Conservation (phyloP, 2,113 vertebrate genomes). For the Hyperoodon ampullatus region DNA sequence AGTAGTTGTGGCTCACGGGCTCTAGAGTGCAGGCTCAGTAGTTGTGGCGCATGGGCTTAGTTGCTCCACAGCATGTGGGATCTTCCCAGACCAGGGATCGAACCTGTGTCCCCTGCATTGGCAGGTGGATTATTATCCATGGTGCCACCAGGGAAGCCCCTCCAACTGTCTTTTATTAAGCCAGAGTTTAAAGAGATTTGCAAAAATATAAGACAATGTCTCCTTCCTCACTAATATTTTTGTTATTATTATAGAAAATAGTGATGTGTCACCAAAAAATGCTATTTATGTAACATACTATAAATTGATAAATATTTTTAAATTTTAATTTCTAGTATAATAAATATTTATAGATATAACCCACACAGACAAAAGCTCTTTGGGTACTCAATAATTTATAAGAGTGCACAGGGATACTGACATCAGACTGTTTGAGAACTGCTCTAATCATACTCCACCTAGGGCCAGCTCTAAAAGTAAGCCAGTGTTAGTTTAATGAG, state of each 20-base stretch:
- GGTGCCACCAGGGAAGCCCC: too few relatives aligned
- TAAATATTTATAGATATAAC: neutral
- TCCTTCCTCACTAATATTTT: neutral
- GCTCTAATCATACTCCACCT: neutral
- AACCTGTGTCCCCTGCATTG: too few relatives aligned
- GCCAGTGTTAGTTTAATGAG: neutral
- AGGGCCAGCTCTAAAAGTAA: neutral
- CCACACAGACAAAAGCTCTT: neutral
- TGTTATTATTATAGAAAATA: neutral
- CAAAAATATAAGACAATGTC: neutral
- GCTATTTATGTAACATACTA: neutral
- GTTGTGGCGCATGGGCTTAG: too few relatives aligned
- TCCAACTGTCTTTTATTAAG: slow-evolving; percentile 11
- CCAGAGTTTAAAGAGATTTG: slow-evolving; percentile 13
- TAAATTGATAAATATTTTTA: slow-evolving; percentile 13
- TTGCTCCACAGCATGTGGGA: too few relatives aligned
- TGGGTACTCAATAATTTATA: neutral
- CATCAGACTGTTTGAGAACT: neutral
- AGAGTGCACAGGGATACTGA: neutral
- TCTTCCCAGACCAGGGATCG: too few relatives aligned
- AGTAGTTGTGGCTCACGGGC: too few relatives aligned
- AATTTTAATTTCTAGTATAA: slow-evolving; percentile 25
- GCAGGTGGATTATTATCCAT: too few relatives aligned
- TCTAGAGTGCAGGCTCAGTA: too few relatives aligned
- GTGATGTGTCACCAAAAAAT: neutral